A percentile compares a stretch with the other conserved stretches of the same genome.
phyloP scores from a whole-genome alignment of 2,797 vertebrate genomes.

The Paratrypauchen microcephalus region DNA sequence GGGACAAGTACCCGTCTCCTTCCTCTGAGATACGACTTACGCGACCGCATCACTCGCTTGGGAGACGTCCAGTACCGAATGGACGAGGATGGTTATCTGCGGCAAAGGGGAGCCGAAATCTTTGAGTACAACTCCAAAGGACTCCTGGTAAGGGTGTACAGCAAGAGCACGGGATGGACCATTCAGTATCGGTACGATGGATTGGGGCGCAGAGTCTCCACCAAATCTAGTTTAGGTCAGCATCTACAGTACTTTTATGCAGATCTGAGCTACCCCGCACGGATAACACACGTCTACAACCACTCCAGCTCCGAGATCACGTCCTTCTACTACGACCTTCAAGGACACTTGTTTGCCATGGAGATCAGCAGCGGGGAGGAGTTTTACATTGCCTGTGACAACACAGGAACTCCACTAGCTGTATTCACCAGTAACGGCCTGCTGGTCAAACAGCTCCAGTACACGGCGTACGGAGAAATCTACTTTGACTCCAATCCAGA shows the following conservation, averaged over 20 bases:
- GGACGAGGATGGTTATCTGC: slow-evolving; percentile 96
- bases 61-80: slow-evolving; percentile 94
- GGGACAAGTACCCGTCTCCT: slow-evolving; percentile 89
- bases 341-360: slow-evolving; percentile 98
- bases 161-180: slow-evolving; percentile 94
- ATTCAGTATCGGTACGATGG: slow-evolving; percentile 96
- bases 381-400: slow-evolving; percentile 97
- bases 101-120: slow-evolving; percentile 92
- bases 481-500: slow-evolving; percentile 98
- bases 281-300: slow-evolving; percentile 97
- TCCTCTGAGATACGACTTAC: slow-evolving; percentile 91
- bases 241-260: slow-evolving; percentile 98
- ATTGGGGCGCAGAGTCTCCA: slow-evolving; percentile 91
- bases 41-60: slow-evolving; percentile 94
- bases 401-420: slow-evolving; percentile 92
- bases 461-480: slow-evolving; percentile 95
- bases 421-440: slow-evolving; percentile 96
- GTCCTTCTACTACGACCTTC: slow-evolving; percentile 96
- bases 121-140: slow-evolving; percentile 98
- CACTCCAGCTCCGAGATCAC: slow-evolving; percentile 98
- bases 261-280: slow-evolving; percentile 90
- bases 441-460: slow-evolving; percentile 97
- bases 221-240: slow-evolving; percentile 90
- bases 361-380: slow-evolving; percentile 97
- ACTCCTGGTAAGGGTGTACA: slow-evolving; percentile 92